Evolutionary conservation across 2,888 invertebrate species (phyloP).

Genomic region (Kuschelorhynchus macadamiae): DNA sequence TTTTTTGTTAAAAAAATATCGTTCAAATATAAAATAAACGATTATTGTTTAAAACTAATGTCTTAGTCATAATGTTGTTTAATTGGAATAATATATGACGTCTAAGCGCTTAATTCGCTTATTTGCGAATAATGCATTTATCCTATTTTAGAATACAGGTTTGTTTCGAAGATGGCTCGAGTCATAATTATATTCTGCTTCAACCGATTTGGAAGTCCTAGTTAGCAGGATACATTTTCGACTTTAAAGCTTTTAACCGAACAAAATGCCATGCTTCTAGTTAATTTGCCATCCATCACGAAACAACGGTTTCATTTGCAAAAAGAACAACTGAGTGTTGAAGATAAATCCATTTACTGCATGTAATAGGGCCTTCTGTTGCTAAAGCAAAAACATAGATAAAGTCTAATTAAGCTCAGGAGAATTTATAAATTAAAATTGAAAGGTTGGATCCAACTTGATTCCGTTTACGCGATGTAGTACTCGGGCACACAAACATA

Average conservation of each 20-base stretch:
- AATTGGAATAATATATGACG: too few species aligned
- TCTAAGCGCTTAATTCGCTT: too few species aligned
- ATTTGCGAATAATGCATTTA: too few species aligned
- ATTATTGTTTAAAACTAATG: too few species aligned
- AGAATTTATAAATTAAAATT: background rate
- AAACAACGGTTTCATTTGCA: conserved; percentile 32
- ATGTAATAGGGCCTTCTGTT: conserved; percentile 22
- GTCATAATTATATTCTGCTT: conserved; percentile 12
- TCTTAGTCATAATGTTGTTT: too few species aligned
- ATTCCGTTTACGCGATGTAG: too few species aligned
- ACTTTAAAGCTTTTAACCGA: conserved; percentile 23
- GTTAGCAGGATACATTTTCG: conserved; percentile 23
- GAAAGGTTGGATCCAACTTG: background rate
- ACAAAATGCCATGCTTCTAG: conserved; percentile 29
- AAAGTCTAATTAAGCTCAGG: too few species aligned
- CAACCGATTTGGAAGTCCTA: conserved; percentile 14
- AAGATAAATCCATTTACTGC: conserved; percentile 38
- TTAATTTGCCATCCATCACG: conserved; percentile 36
- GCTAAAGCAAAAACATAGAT: conserved; percentile 6
- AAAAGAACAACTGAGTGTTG: conserved; percentile 34
- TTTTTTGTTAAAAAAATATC: background rate
- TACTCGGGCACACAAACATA: too few species aligned
- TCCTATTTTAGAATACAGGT: too few species aligned
- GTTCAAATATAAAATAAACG: too few species aligned
- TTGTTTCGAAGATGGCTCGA: too few species aligned